Percentiles rank a stretch among this genome's conserved stretches.
Conservation (phyloP, 2,797 vertebrate genomes). For the Paguma larvata region DNA sequence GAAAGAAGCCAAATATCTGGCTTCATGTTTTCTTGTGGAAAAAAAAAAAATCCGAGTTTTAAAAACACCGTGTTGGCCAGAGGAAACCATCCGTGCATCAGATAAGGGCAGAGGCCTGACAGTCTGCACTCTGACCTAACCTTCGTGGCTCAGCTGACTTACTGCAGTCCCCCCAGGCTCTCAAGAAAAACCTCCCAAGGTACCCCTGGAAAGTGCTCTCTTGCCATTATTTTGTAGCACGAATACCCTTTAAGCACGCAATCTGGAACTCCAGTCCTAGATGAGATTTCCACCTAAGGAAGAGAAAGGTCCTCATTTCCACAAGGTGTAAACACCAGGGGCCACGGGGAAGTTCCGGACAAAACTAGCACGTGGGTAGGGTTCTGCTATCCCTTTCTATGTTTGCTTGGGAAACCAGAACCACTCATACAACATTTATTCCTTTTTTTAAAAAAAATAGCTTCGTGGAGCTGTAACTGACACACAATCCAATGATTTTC, state of each 20-base stretch:
- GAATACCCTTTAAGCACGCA: neutral
- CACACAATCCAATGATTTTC: neutral
- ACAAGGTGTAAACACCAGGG: neutral
- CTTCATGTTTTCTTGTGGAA: neutral
- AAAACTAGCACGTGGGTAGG: neutral
- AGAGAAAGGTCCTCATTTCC: neutral
- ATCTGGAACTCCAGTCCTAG: neutral
- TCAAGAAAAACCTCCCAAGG: neutral
- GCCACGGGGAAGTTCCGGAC: neutral
- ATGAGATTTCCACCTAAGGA: neutral
- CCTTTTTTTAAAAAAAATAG: conserved; percentile 39
- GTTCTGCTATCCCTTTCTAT: neutral
- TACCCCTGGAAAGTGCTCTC: neutral
- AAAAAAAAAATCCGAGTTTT: neutral
- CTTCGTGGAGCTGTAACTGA: conserved; percentile 58
- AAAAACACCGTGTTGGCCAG: neutral
- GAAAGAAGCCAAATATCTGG: conserved; percentile 9
- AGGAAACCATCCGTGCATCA: neutral
- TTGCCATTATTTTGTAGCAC: conserved; percentile 53
- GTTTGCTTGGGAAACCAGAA: conserved; percentile 41
- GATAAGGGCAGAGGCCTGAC: neutral
- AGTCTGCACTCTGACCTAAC: neutral
- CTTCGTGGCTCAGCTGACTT: neutral
- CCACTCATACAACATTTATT: conserved; percentile 32
- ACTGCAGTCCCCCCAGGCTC: neutral